These are phyloP conservation scores for Pristionchus exspectatus DNA, from an alignment of 2,888 invertebrate species.

Conservation along the genomic window DNA sequence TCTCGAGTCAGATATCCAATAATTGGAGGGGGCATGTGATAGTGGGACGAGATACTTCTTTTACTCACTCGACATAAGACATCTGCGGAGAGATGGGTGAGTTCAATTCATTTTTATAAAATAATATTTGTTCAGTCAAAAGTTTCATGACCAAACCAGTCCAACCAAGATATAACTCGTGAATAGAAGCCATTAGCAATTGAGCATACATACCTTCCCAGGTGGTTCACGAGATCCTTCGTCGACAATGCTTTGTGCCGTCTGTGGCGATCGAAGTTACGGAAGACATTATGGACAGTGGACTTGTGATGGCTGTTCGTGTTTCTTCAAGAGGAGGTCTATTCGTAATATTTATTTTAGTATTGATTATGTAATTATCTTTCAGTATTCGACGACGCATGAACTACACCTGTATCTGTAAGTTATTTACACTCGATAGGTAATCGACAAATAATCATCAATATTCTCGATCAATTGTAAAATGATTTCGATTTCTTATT, in stretches of 20 bases:
- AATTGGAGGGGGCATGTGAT: constrained; percentile 29
- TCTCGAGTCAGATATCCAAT: constrained; percentile 38
- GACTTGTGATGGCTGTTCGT: constrained; percentile 90
- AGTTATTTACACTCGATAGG: constrained; percentile 76
- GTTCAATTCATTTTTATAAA: neutral
- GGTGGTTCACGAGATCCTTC: constrained; percentile 43
- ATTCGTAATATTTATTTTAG: neutral
- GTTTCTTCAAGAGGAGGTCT: constrained; percentile 90
- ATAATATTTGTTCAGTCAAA: too few species aligned
- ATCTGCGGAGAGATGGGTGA: neutral
- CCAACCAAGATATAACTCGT: neutral
- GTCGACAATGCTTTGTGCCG: constrained; percentile 82
- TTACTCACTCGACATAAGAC: neutral
- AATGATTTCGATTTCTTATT: neutral
- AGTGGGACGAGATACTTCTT: neutral
- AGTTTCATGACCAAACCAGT: too few species aligned
- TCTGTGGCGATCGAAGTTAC: constrained; percentile 86
- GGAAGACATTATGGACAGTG: constrained; percentile 90
- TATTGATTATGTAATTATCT: neutral
- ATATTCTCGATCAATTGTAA: neutral
- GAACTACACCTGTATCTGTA: constrained; percentile 88
- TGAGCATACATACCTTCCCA: neutral
- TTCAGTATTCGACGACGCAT: constrained; percentile 85
- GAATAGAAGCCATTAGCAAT: neutral
- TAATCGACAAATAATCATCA: neutral